These are phyloP conservation scores for Chelon labrosus DNA, from an alignment of 2,797 vertebrate genomes.

Conservation along the genomic window DNA sequence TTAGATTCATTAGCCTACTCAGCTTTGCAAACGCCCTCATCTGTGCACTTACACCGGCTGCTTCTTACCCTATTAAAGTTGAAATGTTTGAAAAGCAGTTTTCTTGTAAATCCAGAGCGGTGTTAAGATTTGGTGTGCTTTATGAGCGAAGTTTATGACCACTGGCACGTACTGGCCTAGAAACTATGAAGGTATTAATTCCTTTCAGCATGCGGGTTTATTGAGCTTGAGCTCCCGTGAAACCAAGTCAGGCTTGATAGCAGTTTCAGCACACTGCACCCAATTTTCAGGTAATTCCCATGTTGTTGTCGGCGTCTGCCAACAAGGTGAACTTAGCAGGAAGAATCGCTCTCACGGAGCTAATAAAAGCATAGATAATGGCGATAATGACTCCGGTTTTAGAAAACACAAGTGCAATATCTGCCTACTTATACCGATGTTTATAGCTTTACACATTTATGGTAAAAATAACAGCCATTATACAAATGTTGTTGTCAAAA, in stretches of 20 bases:
- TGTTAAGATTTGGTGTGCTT: constrained; percentile 41
- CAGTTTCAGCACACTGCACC: constrained; percentile 37
- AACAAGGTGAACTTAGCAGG: constrained; percentile 47
- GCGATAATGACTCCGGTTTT: constrained; percentile 26
- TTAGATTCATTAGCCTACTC: constrained; percentile 73
- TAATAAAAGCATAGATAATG: constrained; percentile 43
- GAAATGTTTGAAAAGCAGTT: constrained; percentile 52
- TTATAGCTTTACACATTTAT: constrained; percentile 11
- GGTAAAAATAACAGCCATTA: background rate
- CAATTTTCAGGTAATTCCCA: constrained; percentile 52
- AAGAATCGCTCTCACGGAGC: constrained; percentile 32
- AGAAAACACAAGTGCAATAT: constrained; percentile 8
- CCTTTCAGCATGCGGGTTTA: constrained; percentile 47
- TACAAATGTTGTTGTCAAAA: background rate
- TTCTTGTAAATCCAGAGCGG: constrained; percentile 43
- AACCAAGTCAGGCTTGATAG: constrained; percentile 31
- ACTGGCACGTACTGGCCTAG: constrained; percentile 18
- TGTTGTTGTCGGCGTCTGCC: constrained; percentile 36
- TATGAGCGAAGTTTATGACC: constrained; percentile 42
- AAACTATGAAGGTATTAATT: constrained; percentile 52
- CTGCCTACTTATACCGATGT: background rate
- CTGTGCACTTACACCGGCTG: constrained; percentile 33
- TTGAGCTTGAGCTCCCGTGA: constrained; percentile 29
- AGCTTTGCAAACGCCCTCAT: constrained; percentile 57
- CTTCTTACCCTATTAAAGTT: constrained; percentile 36